Percentiles rank a stretch among this genome's conserved stretches.
These are phyloP conservation scores for Epirrita christyi DNA, from an alignment of 2,888 invertebrate genomes.

Conservation along the genomic window DNA sequence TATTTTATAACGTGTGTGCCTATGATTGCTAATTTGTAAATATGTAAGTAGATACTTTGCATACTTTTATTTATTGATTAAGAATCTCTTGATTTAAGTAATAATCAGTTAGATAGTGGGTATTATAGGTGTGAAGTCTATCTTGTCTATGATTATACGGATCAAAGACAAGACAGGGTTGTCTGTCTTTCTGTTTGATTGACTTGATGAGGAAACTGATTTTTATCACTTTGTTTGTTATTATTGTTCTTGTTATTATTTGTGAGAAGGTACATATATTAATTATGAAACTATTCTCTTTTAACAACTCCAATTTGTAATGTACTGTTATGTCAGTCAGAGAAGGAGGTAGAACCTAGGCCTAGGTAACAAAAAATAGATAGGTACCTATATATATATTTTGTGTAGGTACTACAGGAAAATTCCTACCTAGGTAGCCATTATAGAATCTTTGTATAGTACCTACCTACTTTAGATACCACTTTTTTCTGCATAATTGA, in stretches of 20 bases:
- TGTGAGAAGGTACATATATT: constrained; percentile 23
- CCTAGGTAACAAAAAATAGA: not conserved
- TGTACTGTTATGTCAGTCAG: too few relatives aligned
- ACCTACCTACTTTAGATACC: too few relatives aligned
- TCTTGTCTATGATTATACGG: not conserved
- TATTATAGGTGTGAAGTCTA: not conserved
- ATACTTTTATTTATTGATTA: constrained; percentile 27
- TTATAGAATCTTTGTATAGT: too few relatives aligned
- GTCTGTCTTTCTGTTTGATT: not conserved
- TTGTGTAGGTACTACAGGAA: not conserved
- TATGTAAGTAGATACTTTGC: constrained; percentile 10
- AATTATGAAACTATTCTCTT: too few relatives aligned
- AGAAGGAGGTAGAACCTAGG: too few relatives aligned
- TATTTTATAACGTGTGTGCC: constrained; percentile 2
- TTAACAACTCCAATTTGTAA: too few relatives aligned
- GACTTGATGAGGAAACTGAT: too few relatives aligned
- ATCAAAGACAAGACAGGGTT: not conserved
- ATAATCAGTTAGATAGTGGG: not conserved
- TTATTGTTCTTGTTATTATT: constrained; percentile 43
- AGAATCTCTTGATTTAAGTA: constrained; percentile 26
- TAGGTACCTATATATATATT: not conserved
- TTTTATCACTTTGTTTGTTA: constrained; percentile 58
- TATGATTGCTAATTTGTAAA: constrained; percentile 11
- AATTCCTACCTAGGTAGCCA: too few relatives aligned
- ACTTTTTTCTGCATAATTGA: too few relatives aligned